Conservation (phyloP, 2,113 vertebrate genomes). For the Lophura nycthemera region DNA sequence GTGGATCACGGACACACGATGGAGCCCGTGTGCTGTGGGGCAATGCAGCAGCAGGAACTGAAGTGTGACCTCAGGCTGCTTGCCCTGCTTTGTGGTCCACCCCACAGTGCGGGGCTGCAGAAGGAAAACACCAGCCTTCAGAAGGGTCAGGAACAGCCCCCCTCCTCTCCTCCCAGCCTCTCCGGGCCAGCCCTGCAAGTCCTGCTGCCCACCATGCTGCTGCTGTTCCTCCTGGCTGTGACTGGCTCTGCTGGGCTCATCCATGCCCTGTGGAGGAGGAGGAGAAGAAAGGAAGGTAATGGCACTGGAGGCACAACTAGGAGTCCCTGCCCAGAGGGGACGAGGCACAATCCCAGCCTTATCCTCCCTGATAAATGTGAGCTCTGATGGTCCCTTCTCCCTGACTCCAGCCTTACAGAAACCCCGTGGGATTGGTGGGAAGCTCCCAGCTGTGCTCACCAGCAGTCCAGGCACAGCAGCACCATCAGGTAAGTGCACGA, state of each 20-base stretch:
- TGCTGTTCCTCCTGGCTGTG: neutral
- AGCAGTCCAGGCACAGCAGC: neutral
- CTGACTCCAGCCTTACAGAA: neutral
- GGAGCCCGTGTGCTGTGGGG: neutral
- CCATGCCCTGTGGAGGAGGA: neutral
- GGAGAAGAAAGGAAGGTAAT: neutral
- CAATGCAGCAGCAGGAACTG: neutral
- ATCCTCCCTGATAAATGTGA: neutral
- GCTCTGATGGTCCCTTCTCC: neutral
- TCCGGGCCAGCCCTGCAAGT: rapidly evolving
- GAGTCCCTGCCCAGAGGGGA: no score
- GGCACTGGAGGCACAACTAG: neutral
- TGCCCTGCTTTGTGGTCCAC: neutral
- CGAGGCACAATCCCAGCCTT: neutral
- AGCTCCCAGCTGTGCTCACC: neutral
- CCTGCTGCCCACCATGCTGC: neutral
- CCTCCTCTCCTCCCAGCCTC: neutral
- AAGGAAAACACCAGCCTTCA: neutral
- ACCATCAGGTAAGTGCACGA: neutral
- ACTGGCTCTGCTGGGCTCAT: rapidly evolving
- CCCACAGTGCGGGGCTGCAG: rapidly evolving
- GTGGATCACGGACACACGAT: no score
- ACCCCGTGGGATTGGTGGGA: no score
- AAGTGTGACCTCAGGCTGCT: neutral
- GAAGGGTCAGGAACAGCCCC: neutral